Evolutionary conservation across 2,113 vertebrate species (phyloP).

Genomic region (Cnemophilus loriae): DNA sequence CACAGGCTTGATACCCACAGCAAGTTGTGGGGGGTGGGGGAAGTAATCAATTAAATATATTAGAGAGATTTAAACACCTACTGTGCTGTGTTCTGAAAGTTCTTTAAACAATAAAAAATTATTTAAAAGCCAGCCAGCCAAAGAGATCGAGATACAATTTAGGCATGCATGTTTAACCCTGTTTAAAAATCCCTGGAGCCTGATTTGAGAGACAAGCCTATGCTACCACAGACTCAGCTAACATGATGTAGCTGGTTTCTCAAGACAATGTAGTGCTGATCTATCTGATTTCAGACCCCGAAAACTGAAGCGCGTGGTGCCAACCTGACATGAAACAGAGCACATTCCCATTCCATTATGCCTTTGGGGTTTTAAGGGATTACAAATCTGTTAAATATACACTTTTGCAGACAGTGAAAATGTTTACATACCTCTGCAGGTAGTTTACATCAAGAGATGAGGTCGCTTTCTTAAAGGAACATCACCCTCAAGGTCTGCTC

Average conservation of each 20-base stretch:
- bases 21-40: fast-evolving
- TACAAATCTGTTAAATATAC: not conserved
- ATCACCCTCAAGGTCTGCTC: not conserved
- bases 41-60: not conserved
- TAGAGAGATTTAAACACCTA: not conserved
- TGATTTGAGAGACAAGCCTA: not conserved
- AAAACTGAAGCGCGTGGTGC: not conserved
- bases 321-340: not conserved
- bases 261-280: not conserved
- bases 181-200: not conserved
- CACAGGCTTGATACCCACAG: not conserved
- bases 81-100: not conserved
- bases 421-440: not conserved
- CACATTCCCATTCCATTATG: not conserved
- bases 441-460: not conserved
- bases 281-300: not conserved
- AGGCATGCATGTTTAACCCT: not conserved
- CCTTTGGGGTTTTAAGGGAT: not conserved
- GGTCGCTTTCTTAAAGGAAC: not conserved
- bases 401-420: not conserved
- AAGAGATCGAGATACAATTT: not conserved
- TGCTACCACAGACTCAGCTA: not conserved
- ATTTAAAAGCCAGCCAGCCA: not conserved
- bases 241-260: not conserved
- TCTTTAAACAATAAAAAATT: not conserved